These are phyloP conservation scores for Porites evermanni DNA, from an alignment of 92 coral and sea anemone species.

Conservation along the genomic window DNA sequence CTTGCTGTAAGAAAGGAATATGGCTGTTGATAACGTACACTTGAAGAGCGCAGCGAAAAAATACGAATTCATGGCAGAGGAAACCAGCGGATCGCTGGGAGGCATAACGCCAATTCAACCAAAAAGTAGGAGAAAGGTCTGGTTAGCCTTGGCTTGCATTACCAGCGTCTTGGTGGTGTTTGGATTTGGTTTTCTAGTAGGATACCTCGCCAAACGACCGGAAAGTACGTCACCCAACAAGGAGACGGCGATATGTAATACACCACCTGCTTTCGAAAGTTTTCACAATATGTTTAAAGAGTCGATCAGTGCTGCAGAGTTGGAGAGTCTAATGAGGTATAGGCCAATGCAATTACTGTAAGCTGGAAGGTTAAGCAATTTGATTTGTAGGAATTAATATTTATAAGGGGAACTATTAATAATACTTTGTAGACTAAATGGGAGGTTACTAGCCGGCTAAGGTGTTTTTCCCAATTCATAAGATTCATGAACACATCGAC, in stretches of 20 bases:
- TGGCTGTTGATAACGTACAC: neutral
- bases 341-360: no score
- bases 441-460: no score
- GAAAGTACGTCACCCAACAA: neutral
- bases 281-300: constrained; percentile 31
- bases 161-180: constrained; percentile 6
- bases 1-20: neutral
- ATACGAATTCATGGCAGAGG: neutral
- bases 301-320: constrained; percentile 43
- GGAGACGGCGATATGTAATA: neutral
- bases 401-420: no score
- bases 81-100: neutral
- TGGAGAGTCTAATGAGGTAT: constrained; percentile 55
- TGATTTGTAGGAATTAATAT: no score
- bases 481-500: no score
- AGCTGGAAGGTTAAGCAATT: no score
- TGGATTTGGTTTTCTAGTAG: constrained; percentile 27
- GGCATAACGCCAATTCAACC: constrained; percentile 31
- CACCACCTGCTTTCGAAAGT: constrained; percentile 11
- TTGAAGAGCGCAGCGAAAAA: neutral
- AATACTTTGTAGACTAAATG: no score
- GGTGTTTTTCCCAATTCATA: no score
- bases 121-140: neutral
- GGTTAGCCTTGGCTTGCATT: neutral
- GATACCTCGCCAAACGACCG: constrained; percentile 19